Base-by-base conservation (phyloP, 1,140 invertebrate genomes). In the Drosophila arawakana region DNA sequence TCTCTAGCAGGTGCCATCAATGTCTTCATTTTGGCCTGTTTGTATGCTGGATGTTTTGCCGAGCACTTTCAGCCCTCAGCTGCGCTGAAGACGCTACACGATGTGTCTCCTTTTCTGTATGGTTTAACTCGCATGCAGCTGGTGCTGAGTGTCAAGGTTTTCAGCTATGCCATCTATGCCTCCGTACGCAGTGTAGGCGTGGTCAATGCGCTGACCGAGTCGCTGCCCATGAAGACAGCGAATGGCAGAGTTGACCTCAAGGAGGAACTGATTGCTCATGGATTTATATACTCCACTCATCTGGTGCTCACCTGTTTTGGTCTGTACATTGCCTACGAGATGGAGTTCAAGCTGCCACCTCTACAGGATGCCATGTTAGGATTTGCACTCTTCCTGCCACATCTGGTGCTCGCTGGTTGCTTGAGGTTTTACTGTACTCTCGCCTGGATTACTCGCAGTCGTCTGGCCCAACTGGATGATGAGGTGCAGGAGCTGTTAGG, bases 321-420 rank as follows among this genome's bases (percentile, higher is more conserved):
- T 0, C 62, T 83, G 3, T 91, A 91, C 46, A 89, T 91, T 59
- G 81, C 76, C 30, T 89, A 78, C 54, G 90, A 91, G 73, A 79
- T 91, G 80, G 55, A 91, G 7, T 91, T 91, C 54, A 74, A 76
- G 58, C 35, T 90, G 65, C 90, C 90, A 5, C 86, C 86, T 0
- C 47, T 84, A 1, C 72, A 89, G 49, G 74, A 89, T 39, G 65
- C 73, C n/a, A 79, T 91, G 74, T 59, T 91, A 4, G 81, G 76
- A 4, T 13, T 57, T 7, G 90, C 78, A 0, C 67, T 91, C 2
- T 89, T 91, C 30, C 35, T 91, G 8, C 90, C 90, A 0, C 90
- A 91, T 34, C 49, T 89, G 15, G 65, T 78, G 34, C 34, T 91
- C 0, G 81, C 78, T 1, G 83, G 90, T 4, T 60, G 76, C 0